Percentiles rank a stretch among this genome's conserved stretches.
Conservation (phyloP, 2,113 vertebrate species). For the Thymallus thymallus region DNA sequence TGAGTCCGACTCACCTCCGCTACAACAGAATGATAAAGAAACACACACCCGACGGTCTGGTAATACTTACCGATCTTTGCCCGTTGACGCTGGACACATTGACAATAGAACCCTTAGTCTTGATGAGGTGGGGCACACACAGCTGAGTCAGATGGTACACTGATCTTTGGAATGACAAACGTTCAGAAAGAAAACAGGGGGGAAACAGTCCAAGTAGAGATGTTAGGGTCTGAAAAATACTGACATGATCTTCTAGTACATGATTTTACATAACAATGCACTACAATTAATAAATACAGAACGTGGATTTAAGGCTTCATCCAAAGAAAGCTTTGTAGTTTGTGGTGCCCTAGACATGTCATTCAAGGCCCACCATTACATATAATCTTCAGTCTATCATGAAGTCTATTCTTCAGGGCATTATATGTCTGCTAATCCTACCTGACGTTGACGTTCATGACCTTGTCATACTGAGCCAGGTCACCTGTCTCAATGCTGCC, state of each 20-base stretch:
- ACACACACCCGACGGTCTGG: not conserved
- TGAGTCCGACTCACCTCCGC: too few relatives aligned
- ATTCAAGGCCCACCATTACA: too few relatives aligned
- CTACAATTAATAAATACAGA: too few relatives aligned
- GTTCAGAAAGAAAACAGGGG: too few relatives aligned
- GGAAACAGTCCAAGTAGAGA: too few relatives aligned
- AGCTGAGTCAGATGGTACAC: slow-evolving; percentile 74
- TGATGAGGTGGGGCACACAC: slow-evolving; percentile 77
- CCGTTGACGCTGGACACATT: slow-evolving; percentile 82
- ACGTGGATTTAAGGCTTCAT: too few relatives aligned
- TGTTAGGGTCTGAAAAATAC: too few relatives aligned
- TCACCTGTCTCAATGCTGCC: slow-evolving; percentile 75
- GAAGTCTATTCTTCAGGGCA: too few relatives aligned
- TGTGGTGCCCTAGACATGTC: too few relatives aligned
- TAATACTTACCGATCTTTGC: slow-evolving; percentile 75
- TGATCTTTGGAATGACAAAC: not conserved
- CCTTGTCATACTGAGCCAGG: slow-evolving; percentile 74
- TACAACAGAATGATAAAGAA: not conserved
- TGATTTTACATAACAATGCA: not conserved
- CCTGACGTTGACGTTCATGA: slow-evolving; percentile 81
- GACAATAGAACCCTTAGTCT: slow-evolving; percentile 77
- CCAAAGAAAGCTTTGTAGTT: too few relatives aligned
- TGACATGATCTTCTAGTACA: not conserved
- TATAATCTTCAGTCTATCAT: too few relatives aligned
- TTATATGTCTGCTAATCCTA: slow-evolving; percentile 33